Evolutionary conservation across 2,113 vertebrate genomes (phyloP).

Genomic region (Colinus virginianus): DNA sequence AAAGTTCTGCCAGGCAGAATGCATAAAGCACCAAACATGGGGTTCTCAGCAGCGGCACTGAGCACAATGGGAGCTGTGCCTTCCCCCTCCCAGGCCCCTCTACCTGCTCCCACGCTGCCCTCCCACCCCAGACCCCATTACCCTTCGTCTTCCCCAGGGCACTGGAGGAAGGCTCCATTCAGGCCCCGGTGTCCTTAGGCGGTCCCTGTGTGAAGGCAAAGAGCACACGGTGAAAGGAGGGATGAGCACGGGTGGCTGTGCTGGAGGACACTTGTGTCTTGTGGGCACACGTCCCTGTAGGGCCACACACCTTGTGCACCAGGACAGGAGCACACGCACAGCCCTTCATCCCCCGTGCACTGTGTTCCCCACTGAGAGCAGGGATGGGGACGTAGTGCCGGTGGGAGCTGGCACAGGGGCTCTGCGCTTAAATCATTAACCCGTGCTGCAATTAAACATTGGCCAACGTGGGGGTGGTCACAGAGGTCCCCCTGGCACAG

Average conservation of each 20-base stretch:
- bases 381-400: neutral
- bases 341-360: neutral
- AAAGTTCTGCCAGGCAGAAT: neutral
- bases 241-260: neutral
- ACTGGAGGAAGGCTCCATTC: conserved; percentile 44
- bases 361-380: neutral
- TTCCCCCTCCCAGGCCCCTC: neutral
- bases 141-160: conserved; percentile 67
- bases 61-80: neutral
- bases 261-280: neutral
- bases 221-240: neutral
- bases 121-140: conserved; percentile 13
- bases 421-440: neutral
- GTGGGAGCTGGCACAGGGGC: neutral
- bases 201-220: neutral
- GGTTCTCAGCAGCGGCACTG: neutral
- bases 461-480: neutral
- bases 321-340: neutral
- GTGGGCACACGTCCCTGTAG: neutral
- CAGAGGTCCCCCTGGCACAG: neutral
- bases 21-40: neutral
- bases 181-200: neutral
- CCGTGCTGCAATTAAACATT: neutral
- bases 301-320: neutral
- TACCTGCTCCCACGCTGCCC: neutral